phyloP scores from a whole-genome alignment of 2,888 invertebrate genomes.

The Dynastes hyllus region DNA sequence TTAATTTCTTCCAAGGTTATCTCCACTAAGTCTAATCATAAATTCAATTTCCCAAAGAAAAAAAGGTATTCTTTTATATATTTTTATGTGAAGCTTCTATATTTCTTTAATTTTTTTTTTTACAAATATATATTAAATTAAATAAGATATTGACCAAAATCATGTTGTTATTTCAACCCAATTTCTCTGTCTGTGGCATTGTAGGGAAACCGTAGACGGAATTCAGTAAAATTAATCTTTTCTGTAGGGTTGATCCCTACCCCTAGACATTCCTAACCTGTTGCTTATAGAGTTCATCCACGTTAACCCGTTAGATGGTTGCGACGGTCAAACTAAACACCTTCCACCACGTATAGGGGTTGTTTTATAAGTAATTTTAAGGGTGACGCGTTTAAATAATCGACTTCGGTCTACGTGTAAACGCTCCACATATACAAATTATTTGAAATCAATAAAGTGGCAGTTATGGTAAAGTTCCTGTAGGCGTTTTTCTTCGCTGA shows the following conservation, averaged over 20 bases:
- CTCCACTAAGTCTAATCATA: too few relatives aligned
- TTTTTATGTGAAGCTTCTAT: too few relatives aligned
- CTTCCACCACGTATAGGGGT: neutral
- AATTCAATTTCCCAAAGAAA: too few relatives aligned
- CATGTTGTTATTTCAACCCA: too few relatives aligned
- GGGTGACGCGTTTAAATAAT: neutral
- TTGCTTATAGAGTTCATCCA: conserved; percentile 64
- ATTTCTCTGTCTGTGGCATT: neutral
- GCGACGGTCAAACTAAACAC: conserved; percentile 1
- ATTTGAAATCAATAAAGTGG: conserved; percentile 65
- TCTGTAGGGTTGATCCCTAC: conserved; percentile 60
- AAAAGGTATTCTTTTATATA: too few relatives aligned
- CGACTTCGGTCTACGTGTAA: conserved; percentile 1
- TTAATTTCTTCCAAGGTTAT: too few relatives aligned
- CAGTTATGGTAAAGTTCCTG: conserved; percentile 66
- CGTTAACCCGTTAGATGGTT: conserved; percentile 56
- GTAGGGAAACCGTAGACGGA: conserved; percentile 22
- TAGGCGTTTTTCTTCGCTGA: conserved; percentile 64
- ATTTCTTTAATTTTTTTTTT: too few relatives aligned
- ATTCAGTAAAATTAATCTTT: conserved; percentile 64
- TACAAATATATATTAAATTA: too few relatives aligned
- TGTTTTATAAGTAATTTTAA: neutral
- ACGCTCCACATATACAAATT: conserved; percentile 49
- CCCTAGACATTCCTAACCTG: conserved; percentile 63
- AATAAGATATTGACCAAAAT: too few relatives aligned